Conservation (phyloP, 2,113 vertebrate species). For the Poeciliopsis retropinna region DNA sequence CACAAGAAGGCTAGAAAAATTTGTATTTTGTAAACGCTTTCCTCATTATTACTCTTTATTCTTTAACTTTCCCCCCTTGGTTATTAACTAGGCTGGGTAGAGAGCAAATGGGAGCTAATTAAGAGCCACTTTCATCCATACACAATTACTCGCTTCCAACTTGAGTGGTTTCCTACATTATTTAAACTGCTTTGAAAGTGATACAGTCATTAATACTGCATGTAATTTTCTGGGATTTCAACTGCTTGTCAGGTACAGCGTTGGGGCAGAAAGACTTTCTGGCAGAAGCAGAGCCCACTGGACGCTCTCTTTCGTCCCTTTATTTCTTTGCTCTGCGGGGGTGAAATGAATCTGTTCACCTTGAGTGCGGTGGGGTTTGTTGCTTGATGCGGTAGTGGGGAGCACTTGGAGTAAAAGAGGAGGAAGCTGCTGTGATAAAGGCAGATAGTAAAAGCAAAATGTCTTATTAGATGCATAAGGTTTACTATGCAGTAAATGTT, state of each 20-base stretch:
- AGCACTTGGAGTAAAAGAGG: slow-evolving; percentile 13
- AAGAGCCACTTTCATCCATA: slow-evolving; percentile 35
- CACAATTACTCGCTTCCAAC: slow-evolving; percentile 13
- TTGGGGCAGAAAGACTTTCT: slow-evolving; percentile 31
- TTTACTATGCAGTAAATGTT: slow-evolving; percentile 21
- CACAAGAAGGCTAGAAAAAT: background rate
- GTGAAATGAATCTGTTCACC: slow-evolving; percentile 43
- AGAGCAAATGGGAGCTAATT: slow-evolving; percentile 31
- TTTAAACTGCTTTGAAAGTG: slow-evolving; percentile 19
- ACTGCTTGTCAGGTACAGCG: slow-evolving; percentile 9
- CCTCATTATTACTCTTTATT: background rate
- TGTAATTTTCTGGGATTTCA: slow-evolving; percentile 27
- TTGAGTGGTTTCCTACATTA: slow-evolving; percentile 25
- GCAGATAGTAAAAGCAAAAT: slow-evolving; percentile 30
- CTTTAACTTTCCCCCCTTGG: background rate
- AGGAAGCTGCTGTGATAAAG: background rate
- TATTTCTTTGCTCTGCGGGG: slow-evolving; percentile 13
- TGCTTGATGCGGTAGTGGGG: background rate
- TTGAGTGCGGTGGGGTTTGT: slow-evolving; percentile 11
- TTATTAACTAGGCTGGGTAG: slow-evolving; percentile 2
- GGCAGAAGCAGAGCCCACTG: slow-evolving; percentile 18
- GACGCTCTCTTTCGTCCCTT: background rate
- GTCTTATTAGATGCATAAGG: slow-evolving; percentile 5
- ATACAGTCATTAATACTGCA: slow-evolving; percentile 13
- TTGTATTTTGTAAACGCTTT: background rate